phyloP scores from a whole-genome alignment of 2,797 vertebrate genomes.

The Enteromius thamalakanensis region DNA sequence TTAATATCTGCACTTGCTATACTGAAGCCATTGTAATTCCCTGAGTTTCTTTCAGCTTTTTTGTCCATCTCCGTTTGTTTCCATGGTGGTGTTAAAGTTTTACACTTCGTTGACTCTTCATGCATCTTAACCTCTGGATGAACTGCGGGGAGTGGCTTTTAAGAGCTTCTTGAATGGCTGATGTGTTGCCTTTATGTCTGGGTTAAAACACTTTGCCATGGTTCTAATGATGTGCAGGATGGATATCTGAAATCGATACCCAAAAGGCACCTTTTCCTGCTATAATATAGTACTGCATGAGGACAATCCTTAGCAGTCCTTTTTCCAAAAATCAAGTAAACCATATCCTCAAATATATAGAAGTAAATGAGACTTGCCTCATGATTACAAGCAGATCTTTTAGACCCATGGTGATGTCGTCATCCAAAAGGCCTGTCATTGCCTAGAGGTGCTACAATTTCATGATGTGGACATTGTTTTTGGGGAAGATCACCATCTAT shows the following conservation, averaged over 20 bases:
- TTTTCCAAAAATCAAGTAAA: neutral
- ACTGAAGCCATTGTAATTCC: neutral
- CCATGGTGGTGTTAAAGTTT: neutral
- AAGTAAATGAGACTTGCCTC: neutral
- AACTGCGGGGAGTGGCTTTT: conserved; percentile 30
- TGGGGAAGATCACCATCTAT: conserved; percentile 26
- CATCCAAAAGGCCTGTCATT: neutral
- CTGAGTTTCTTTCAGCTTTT: neutral
- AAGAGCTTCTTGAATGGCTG: conserved; percentile 38
- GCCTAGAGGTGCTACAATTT: conserved; percentile 28
- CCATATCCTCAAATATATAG: neutral
- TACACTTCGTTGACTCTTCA: conserved; percentile 38
- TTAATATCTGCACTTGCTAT: conserved; percentile 1
- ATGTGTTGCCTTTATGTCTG: conserved; percentile 27
- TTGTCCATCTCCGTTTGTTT: neutral
- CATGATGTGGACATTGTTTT: conserved; percentile 3
- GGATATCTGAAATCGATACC: conserved; percentile 3
- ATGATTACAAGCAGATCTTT: conserved; percentile 1
- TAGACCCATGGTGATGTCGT: neutral
- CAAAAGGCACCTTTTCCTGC: neutral
- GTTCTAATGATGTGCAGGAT: neutral
- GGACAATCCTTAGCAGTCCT: neutral
- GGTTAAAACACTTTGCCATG: conserved; percentile 10
- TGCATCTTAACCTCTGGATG: conserved; percentile 42
- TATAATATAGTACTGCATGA: neutral